phyloP scores from a whole-genome alignment of 1,140 invertebrate species.

The Aethina tumida region DNA sequence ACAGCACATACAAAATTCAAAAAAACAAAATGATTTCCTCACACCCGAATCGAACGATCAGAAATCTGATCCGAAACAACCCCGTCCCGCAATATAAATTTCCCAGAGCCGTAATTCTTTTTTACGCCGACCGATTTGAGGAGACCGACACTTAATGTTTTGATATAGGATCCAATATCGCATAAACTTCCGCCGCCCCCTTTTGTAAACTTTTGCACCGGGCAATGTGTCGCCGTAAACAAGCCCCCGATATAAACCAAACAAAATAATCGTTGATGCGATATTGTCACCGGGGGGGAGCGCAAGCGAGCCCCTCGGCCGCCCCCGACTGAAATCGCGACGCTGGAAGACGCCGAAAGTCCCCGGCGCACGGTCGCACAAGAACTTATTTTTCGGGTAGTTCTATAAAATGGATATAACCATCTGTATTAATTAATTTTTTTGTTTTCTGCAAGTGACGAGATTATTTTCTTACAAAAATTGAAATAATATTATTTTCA shows the following conservation, averaged over 20 bases:
- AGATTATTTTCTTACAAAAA: too few relatives aligned
- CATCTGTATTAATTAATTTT: background rate
- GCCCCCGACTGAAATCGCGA: conserved; percentile 7
- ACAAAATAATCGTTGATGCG: conserved; percentile 21
- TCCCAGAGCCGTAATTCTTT: too few relatives aligned
- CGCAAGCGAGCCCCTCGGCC: conserved; percentile 6
- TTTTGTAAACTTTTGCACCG: conserved; percentile 15
- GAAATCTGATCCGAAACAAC: too few relatives aligned
- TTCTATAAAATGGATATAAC: background rate
- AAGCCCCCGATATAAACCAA: conserved; percentile 23
- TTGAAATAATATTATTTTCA: too few relatives aligned
- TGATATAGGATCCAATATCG: conserved; percentile 23
- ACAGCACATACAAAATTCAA: too few relatives aligned
- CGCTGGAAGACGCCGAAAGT: background rate
- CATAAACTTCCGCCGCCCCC: conserved; percentile 18
- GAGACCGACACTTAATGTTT: too few relatives aligned
- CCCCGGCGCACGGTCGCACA: background rate
- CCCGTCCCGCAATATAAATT: too few relatives aligned
- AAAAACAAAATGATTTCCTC: too few relatives aligned
- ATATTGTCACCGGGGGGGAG: conserved; percentile 9
- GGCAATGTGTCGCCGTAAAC: conserved; percentile 23
- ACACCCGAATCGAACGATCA: too few relatives aligned
- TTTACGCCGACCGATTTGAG: too few relatives aligned
- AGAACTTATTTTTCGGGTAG: background rate
- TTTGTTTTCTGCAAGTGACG: background rate